Conservation (phyloP, 2,797 vertebrate species). For the Kryptolebias ocellatus region DNA sequence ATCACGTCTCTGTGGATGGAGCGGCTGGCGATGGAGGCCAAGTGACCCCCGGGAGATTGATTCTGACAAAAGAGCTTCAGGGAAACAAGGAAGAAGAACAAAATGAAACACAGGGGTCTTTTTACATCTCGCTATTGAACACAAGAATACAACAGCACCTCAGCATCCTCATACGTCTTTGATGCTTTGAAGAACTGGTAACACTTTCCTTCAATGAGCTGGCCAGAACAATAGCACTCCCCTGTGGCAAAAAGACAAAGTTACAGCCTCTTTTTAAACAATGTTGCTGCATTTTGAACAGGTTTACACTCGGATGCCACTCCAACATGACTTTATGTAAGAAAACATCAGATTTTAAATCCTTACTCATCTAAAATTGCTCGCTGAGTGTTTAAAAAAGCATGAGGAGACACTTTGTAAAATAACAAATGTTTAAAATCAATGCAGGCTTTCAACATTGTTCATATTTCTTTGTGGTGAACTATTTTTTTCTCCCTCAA, state of each 20-base stretch:
- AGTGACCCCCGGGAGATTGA: conserved; percentile 52
- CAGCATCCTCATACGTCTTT: conserved; percentile 43
- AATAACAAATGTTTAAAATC: too few relatives aligned
- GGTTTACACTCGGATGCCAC: too few relatives aligned
- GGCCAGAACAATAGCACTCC: conserved; percentile 37
- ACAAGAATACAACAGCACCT: conserved; percentile 39
- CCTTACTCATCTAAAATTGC: too few relatives aligned
- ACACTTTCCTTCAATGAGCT: conserved; percentile 44
- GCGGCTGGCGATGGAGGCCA: conserved; percentile 67
- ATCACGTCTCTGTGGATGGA: conserved; percentile 54
- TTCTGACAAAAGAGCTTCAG: conserved; percentile 63
- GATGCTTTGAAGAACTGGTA: conserved; percentile 57
- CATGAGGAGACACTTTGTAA: too few relatives aligned
- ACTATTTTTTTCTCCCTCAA: too few relatives aligned
- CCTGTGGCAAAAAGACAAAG: conserved; percentile 49
- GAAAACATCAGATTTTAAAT: too few relatives aligned
- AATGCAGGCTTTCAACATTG: too few relatives aligned
- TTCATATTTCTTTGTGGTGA: too few relatives aligned
- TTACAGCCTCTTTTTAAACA: conserved; percentile 31
- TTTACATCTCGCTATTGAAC: background rate
- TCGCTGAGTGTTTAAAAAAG: too few relatives aligned
- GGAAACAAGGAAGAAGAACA: background rate
- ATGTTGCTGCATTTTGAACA: background rate
- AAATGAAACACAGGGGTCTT: background rate
- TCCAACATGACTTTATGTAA: too few relatives aligned